A percentile compares a stretch with the other conserved stretches of the same genome.
Evolutionary conservation across 1,140 invertebrate species (phyloP).

Genomic region (Amphibalanus amphitrite): DNA sequence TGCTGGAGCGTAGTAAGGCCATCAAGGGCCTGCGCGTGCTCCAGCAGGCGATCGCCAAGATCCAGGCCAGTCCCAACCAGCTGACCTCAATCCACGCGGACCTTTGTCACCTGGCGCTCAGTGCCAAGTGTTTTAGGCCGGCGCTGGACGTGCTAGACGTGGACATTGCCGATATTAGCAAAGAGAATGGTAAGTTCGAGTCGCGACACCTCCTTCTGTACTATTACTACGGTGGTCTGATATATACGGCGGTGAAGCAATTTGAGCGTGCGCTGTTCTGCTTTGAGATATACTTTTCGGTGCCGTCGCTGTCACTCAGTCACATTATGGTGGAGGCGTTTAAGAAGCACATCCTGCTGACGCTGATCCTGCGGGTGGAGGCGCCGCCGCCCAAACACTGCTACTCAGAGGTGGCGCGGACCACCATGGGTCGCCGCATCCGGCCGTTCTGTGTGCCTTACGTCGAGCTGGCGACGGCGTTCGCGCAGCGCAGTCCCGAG

Average conservation of each 20-base stretch:
- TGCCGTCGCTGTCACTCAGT: slow-evolving; percentile 78
- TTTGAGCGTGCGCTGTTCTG: slow-evolving; percentile 83
- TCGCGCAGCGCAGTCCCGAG: slow-evolving; percentile 49
- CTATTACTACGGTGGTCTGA: slow-evolving; percentile 96
- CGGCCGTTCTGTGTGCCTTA: slow-evolving; percentile 84
- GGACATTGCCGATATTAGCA: slow-evolving; percentile 78
- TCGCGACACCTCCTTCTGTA: slow-evolving; percentile 83
- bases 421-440: slow-evolving; percentile 44
- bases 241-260: slow-evolving; percentile 81
- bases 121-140: slow-evolving; percentile 82
- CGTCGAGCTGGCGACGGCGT: slow-evolving; percentile 69
- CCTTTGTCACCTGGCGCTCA: slow-evolving; percentile 75
- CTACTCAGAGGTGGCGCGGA: slow-evolving; percentile 78
- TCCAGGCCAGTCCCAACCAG: slow-evolving; percentile 69
- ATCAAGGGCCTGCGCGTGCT: slow-evolving; percentile 69
- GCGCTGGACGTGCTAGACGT: slow-evolving; percentile 72
- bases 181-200: slow-evolving; percentile 67
- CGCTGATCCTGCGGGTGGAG: slow-evolving; percentile 78
- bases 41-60: slow-evolving; percentile 67
- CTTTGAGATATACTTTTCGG: slow-evolving; percentile 85
- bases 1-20: slow-evolving; percentile 56
- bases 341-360: slow-evolving; percentile 87
- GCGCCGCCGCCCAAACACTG: slow-evolving; percentile 42
- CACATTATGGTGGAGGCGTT: slow-evolving; percentile 94
- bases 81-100: slow-evolving; percentile 85